Percentiles rank a stretch among this genome's conserved stretches.
These are phyloP conservation scores for Heliconius charithonia DNA, from an alignment of 2,888 invertebrate genomes.

Conservation along the genomic window DNA sequence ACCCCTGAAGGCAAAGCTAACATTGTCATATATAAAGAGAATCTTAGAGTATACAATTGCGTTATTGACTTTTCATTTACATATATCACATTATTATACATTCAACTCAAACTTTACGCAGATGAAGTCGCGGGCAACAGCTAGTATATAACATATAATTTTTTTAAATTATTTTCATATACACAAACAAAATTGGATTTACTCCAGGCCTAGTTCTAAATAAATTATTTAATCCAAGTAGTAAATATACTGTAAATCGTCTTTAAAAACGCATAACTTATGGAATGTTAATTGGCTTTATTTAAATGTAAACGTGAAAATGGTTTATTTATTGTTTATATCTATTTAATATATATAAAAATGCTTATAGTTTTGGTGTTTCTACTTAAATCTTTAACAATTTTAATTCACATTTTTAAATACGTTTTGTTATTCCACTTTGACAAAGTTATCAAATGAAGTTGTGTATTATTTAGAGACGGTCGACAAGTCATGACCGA, in stretches of 20 bases:
- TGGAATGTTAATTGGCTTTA: constrained; percentile 1
- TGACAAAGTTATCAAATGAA: too few species aligned
- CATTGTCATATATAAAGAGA: too few species aligned
- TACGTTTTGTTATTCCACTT: too few species aligned
- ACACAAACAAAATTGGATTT: constrained; percentile 12
- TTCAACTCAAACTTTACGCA: too few species aligned
- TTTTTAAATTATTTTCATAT: neutral
- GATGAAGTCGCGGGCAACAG: too few species aligned
- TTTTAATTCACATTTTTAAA: neutral
- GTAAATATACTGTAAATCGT: neutral
- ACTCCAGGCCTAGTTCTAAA: constrained; percentile 17
- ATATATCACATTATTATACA: too few species aligned
- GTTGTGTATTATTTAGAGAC: too few species aligned
- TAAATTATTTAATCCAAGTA: neutral
- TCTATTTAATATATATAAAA: neutral
- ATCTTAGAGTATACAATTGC: too few species aligned
- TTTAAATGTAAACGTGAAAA: neutral
- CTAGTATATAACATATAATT: too few species aligned
- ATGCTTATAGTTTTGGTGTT: neutral
- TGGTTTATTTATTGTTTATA: neutral
- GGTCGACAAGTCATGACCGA: too few species aligned
- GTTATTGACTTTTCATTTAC: too few species aligned
- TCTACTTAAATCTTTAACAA: neutral
- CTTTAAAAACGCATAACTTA: constrained; percentile 1
- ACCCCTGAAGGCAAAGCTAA: too few species aligned